A percentile compares a stretch with the other conserved stretches of the same genome.
phyloP scores from a whole-genome alignment of 2,113 vertebrate species.

The Gobio gobio region DNA sequence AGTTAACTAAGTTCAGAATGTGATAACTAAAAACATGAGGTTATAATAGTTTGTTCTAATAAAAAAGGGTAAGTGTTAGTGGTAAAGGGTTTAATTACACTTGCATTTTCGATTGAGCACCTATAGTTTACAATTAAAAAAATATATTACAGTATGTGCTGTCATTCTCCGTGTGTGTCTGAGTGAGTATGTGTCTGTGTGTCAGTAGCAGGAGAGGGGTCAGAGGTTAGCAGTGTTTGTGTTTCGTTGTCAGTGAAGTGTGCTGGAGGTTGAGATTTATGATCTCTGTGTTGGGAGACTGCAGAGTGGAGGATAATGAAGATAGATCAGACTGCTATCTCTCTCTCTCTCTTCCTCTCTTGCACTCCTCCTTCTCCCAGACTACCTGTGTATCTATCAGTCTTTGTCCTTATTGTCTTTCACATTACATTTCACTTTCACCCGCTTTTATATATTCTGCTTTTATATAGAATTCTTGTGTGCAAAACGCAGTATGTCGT shows the following conservation, averaged over 20 bases:
- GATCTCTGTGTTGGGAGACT: constrained; percentile 79
- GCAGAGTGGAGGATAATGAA: constrained; percentile 80
- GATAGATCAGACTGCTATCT: constrained; percentile 79
- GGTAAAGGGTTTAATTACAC: no score
- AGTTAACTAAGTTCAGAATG: not conserved
- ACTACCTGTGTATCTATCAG: not conserved
- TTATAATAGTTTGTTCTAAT: not conserved
- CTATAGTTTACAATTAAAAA: no score
- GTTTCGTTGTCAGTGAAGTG: constrained; percentile 83
- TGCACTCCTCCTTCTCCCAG: constrained; percentile 1
- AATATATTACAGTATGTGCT: constrained; percentile 21
- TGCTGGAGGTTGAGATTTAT: constrained; percentile 81
- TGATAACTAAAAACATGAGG: not conserved
- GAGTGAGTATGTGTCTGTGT: constrained; percentile 48
- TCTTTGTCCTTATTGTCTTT: constrained; percentile 52
- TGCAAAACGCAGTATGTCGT: not conserved
- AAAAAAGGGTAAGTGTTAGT: no score
- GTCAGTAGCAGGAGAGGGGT: constrained; percentile 78
- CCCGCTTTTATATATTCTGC: not conserved
- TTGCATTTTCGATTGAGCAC: not conserved
- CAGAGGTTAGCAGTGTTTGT: constrained; percentile 83
- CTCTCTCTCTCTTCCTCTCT: constrained; percentile 18
- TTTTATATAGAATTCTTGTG: not conserved
- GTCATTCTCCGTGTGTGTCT: constrained; percentile 32
- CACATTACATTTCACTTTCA: not conserved